These are phyloP conservation scores for Pyrgilauda ruficollis DNA, from an alignment of 2,113 vertebrate species.

Conservation along the genomic window DNA sequence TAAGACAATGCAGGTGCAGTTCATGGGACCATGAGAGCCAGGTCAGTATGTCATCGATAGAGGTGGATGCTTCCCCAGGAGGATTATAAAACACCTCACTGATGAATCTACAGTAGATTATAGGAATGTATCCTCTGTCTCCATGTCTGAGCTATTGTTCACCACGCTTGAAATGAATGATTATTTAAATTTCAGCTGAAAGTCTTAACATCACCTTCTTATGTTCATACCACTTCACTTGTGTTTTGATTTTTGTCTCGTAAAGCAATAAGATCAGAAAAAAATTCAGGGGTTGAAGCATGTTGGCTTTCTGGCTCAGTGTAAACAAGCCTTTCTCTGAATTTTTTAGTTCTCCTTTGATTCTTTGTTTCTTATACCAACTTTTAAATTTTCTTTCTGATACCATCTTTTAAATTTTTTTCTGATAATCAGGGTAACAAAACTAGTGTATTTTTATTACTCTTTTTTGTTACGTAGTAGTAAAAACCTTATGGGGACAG, in stretches of 20 bases:
- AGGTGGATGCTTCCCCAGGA: neutral
- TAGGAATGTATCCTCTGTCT: neutral
- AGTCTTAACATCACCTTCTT: neutral
- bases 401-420: neutral
- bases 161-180: neutral
- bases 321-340: neutral
- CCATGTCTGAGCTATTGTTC: neutral
- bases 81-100: neutral
- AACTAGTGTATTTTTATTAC: neutral
- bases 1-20: neutral
- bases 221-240: neutral
- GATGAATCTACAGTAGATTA: neutral
- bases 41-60: accelerated
- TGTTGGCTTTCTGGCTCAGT: neutral
- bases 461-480: neutral
- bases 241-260: neutral
- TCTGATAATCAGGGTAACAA: neutral
- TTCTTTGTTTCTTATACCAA: neutral
- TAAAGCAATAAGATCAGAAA: neutral
- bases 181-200: neutral
- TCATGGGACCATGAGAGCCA: neutral
- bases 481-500: neutral
- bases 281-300: neutral
- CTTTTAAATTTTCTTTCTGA: neutral
- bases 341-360: neutral